Evolutionary conservation across 2,797 vertebrate species (phyloP).

Genomic region (Cirrhinus molitorella): DNA sequence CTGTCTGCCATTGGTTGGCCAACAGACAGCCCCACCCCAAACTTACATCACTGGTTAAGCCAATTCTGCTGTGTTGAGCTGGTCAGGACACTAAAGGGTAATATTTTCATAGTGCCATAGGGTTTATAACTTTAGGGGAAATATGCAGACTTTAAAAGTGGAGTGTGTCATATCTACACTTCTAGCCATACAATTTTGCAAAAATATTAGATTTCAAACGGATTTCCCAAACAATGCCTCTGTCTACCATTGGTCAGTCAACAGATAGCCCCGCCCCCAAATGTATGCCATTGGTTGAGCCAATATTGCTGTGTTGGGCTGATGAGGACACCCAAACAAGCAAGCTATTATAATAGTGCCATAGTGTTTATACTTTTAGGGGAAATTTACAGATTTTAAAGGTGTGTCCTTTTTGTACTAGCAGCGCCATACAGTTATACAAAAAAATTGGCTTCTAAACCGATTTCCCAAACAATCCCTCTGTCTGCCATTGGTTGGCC

Average conservation of each 20-base stretch:
- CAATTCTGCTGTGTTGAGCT: neutral
- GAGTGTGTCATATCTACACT: neutral
- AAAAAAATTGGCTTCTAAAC: neutral
- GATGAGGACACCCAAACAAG: neutral
- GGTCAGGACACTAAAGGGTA: neutral
- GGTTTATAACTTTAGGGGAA: neutral
- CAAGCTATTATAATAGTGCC: neutral
- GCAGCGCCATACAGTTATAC: neutral
- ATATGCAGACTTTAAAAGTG: neutral
- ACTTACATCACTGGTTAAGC: too few species aligned
- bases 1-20: neutral
- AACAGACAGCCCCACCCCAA: neutral
- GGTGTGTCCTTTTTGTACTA: neutral
- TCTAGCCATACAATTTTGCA: neutral
- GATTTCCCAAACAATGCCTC: neutral
- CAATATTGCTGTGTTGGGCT: neutral
- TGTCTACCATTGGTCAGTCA: neutral
- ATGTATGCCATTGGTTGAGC: neutral
- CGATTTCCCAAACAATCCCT: neutral
- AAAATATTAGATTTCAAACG: neutral
- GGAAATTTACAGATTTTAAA: too few species aligned
- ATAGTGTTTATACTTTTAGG: neutral
- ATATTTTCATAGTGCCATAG: neutral
- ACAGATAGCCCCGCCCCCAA: neutral
- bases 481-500: neutral